Percentiles rank a stretch among this genome's conserved stretches.
Conservation (phyloP, 2,113 vertebrate species). For the Nettapus auritus region DNA sequence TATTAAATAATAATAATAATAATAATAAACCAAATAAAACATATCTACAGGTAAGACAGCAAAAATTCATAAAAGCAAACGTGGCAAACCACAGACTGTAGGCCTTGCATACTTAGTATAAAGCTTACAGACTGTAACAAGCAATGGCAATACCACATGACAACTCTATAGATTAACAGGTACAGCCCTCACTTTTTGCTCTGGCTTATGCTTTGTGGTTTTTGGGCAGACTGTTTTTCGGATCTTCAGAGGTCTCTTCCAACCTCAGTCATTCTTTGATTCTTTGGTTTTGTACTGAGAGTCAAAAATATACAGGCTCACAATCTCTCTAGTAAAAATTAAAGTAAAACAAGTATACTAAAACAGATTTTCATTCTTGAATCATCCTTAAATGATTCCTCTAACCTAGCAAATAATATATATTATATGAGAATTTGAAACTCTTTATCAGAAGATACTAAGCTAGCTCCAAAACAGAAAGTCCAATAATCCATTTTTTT, state of each 20-base stretch:
- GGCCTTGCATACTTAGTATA: not conserved
- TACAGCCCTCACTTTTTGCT: not conserved
- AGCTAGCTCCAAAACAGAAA: not conserved
- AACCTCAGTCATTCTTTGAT: too few relatives aligned
- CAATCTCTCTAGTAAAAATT: not conserved
- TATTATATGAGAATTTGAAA: not conserved
- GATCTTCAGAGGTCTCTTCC: too few relatives aligned
- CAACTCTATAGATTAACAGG: not conserved
- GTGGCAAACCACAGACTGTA: not conserved
- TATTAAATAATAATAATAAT: too few relatives aligned
- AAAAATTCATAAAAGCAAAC: not conserved
- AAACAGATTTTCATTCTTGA: not conserved
- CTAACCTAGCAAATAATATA: not conserved
- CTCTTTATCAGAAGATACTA: not conserved
- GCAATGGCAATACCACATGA: not conserved
- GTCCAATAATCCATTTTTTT: not conserved
- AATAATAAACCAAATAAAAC: not conserved
- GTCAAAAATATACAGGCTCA: not conserved
- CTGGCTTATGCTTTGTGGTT: not conserved
- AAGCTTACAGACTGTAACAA: not conserved
- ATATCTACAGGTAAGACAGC: not conserved
- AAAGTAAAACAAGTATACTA: not conserved
- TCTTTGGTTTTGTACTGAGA: not conserved
- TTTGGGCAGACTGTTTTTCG: not conserved
- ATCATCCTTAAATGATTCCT: not conserved